Percentiles rank a stretch among this genome's conserved stretches.
These are phyloP conservation scores for Cervus canadensis DNA, from an alignment of 2,113 vertebrate species.

Conservation along the genomic window DNA sequence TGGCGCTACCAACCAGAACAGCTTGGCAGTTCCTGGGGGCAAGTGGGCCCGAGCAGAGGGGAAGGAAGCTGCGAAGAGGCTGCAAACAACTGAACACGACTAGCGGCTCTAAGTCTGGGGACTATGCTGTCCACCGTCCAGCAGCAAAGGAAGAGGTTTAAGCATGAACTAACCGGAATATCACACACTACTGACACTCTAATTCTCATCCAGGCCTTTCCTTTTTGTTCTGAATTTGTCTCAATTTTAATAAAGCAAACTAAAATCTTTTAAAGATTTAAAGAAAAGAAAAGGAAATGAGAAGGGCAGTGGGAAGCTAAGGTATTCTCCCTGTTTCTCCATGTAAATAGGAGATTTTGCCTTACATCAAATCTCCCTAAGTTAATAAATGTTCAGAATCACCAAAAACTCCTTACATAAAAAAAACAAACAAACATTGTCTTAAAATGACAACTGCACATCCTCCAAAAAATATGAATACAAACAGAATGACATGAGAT, in stretches of 20 bases:
- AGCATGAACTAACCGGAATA: not conserved
- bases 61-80: not conserved
- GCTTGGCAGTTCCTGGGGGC: not conserved
- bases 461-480: not conserved
- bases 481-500: not conserved
- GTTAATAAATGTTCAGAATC: not conserved
- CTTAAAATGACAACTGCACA: not conserved
- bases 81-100: not conserved
- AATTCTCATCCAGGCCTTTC: not conserved
- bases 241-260: not conserved
- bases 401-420: not conserved
- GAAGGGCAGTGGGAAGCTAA: not conserved
- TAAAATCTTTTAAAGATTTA: constrained; percentile 13
- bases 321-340: not conserved
- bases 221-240: not conserved
- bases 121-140: not conserved
- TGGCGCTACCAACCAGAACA: not conserved
- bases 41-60: not conserved
- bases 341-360: not conserved
- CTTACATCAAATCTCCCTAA: not conserved
- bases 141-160: not conserved
- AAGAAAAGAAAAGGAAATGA: constrained; percentile 24
- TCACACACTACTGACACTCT: not conserved
- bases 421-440: not conserved
- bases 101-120: not conserved